Evolutionary conservation across 2,113 vertebrate genomes (phyloP), one percentile per base, ranked within the genome.

Genomic region (Numenius arquata): DNA sequence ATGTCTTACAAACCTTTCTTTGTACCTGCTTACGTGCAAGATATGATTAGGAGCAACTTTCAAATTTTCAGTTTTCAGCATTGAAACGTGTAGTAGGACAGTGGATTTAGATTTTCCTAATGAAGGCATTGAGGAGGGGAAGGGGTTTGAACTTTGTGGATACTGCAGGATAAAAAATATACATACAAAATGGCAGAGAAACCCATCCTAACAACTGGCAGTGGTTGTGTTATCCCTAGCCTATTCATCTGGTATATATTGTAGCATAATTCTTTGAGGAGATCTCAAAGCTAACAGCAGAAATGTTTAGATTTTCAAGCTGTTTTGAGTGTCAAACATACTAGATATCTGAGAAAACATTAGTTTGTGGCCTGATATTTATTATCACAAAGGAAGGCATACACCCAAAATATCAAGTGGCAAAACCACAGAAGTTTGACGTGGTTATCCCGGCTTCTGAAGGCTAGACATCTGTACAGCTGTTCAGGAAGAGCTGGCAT

Each of bases 231-330:
- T 80, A 34, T 62, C 70, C n/a, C 73, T 32, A 52, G 48, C 13
- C 36, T 70, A 6, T 68, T 81, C 91, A 79, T 96, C 81, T 97
- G 95, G 73, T 94, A 59, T 43, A 59, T 66, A 66, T 80, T 88
- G 74, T 91, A 88, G 45, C 12, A 4, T 73, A 82, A 74, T 71
- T 93, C 48, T 96, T 90, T 59, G 71, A 90, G 72, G 32, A 67
- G 58, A 94, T 67, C 79, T 88, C 50, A 71, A 73, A 76, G 65
- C 88, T 87, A 78, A 67, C 85, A 95, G 87, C 48, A 95, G 86
- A 96, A 77, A 41, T 79, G 70, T 95, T 96, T 96, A 76, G 75
- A 25, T 93, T 96, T 97, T 95, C 84, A 95, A 89, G 78, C 58
- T 89, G 73, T 36, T 95, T 94, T 84, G 78, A 88, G 67, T 85